Conservation (phyloP, 2,888 invertebrate species). For the Ariolimax columbianus region DNA sequence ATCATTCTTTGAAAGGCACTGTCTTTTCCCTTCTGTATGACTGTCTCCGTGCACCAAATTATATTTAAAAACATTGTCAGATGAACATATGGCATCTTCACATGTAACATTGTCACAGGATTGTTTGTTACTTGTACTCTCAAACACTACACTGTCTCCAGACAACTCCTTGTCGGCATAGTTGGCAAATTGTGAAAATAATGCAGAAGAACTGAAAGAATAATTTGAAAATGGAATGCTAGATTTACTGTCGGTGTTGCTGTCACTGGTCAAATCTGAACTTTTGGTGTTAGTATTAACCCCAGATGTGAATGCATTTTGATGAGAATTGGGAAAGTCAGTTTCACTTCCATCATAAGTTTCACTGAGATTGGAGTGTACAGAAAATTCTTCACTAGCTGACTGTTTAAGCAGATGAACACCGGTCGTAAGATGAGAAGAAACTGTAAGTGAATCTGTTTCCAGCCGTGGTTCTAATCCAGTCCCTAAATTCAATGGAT, state of each 20-base stretch:
- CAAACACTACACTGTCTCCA: constrained; percentile 47
- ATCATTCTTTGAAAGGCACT: neutral
- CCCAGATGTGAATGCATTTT: neutral
- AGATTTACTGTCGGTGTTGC: constrained; percentile 37
- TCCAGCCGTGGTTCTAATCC: neutral
- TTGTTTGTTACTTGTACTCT: constrained; percentile 11
- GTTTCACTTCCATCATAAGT: neutral
- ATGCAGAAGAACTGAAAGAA: constrained; percentile 26
- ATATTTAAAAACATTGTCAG: neutral
- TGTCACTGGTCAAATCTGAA: neutral
- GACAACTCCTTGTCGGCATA: constrained; percentile 6
- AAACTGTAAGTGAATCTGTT: constrained; percentile 27
- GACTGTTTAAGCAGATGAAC: neutral
- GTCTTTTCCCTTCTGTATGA: neutral
- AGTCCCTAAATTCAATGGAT: neutral
- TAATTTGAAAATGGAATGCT: constrained; percentile 57
- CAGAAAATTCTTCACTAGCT: constrained; percentile 67
- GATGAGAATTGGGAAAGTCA: neutral
- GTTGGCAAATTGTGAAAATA: neutral
- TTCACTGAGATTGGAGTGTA: constrained; percentile 52
- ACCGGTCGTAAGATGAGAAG: neutral
- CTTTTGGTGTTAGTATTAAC: neutral
- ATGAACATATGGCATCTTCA: neutral
- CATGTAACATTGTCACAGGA: neutral
- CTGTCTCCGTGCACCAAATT: neutral